These are phyloP conservation scores for Gryllus longicercus DNA, from an alignment of 2,888 invertebrate genomes.

Conservation along the genomic window DNA sequence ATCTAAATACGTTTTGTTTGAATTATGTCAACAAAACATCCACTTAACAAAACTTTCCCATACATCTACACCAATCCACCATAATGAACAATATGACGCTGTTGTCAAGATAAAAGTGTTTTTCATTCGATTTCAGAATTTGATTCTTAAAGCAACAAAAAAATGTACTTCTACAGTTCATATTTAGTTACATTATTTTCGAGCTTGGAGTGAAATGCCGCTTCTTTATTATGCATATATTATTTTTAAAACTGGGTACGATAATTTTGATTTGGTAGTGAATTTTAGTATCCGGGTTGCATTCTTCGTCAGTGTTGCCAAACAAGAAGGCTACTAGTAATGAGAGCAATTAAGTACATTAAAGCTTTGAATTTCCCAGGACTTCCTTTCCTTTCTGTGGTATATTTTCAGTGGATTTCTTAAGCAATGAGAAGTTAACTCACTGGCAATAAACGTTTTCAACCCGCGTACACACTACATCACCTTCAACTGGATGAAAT, in stretches of 20 bases:
- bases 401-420: too few species aligned
- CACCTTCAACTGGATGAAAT: too few species aligned
- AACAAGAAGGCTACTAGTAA: slow-evolving; percentile 7
- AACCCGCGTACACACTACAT: too few species aligned
- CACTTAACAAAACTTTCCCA: slow-evolving; percentile 33
- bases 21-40: slow-evolving; percentile 11
- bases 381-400: too few species aligned
- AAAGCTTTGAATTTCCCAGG: too few species aligned
- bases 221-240: background rate
- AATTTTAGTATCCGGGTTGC: slow-evolving; percentile 38
- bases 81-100: slow-evolving; percentile 65
- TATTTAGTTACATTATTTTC: too few species aligned
- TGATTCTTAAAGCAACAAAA: slow-evolving; percentile 21
- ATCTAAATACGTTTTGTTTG: background rate
- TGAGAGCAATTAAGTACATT: background rate
- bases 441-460: too few species aligned
- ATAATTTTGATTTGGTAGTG: slow-evolving; percentile 35
- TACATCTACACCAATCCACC: slow-evolving; percentile 52
- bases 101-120: slow-evolving; percentile 45
- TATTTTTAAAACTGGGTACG: slow-evolving; percentile 3
- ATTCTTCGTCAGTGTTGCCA: slow-evolving; percentile 36
- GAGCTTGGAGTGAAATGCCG: background rate
- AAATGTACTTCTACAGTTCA: background rate
- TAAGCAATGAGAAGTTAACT: too few species aligned
- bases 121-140: slow-evolving; percentile 26